Conservation (phyloP, 1,140 invertebrate genomes). For the Ceratosolen solmsi region DNA sequence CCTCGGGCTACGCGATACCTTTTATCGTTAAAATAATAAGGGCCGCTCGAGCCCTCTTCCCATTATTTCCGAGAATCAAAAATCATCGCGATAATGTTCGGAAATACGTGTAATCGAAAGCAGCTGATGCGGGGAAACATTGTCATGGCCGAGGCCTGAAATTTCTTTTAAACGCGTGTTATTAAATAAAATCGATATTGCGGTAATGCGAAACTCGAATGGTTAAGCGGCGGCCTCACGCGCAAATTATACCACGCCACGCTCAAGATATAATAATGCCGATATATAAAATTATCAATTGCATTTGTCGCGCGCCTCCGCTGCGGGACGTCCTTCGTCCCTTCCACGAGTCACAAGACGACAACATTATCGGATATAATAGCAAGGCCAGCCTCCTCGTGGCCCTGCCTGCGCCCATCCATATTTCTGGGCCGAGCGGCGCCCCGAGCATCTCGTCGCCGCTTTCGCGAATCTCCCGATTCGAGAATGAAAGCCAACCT, state of each 20-base stretch:
- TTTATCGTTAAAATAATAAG: background rate
- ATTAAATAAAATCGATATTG: constrained; percentile 6
- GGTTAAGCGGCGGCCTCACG: background rate
- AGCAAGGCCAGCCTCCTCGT: background rate
- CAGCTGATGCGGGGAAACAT: background rate
- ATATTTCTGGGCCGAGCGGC: too few relatives aligned
- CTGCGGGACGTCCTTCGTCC: background rate
- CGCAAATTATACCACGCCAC: background rate
- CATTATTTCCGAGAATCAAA: constrained; percentile 20
- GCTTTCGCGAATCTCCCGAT: too few relatives aligned
- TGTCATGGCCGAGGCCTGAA: background rate
- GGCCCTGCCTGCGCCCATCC: background rate
- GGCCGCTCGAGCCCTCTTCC: background rate
- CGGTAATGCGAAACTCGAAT: background rate
- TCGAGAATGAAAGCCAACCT: too few relatives aligned
- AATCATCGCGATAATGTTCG: constrained; percentile 8
- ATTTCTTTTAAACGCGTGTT: constrained; percentile 9
- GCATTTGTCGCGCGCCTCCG: background rate
- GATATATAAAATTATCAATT: constrained; percentile 11
- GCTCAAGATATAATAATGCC: background rate
- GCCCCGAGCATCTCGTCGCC: too few relatives aligned
- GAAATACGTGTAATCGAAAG: constrained; percentile 28
- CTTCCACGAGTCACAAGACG: background rate
- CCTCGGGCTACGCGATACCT: background rate
- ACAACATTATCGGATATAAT: constrained; percentile 10